Base-by-base conservation (phyloP, 2,113 vertebrate species). In the Odocoileus virginianus region DNA sequence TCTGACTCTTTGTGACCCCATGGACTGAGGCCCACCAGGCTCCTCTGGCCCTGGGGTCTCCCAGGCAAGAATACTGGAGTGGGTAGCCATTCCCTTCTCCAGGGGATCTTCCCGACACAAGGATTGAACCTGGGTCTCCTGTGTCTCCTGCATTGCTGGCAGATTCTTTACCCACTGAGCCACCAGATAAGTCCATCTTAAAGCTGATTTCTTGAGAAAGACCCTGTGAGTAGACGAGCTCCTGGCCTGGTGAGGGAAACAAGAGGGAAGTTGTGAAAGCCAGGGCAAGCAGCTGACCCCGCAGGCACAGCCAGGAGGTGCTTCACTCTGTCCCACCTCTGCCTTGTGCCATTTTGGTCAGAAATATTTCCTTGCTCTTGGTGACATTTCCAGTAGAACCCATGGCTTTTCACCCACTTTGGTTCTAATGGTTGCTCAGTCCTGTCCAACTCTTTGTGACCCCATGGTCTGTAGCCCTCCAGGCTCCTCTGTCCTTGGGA, bases 231-330 rank as follows among this genome's bases (percentile, higher is more conserved):
- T 1, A 81, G 71, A 50, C 0, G 2, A 83, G 28, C 43, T 47
- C 81, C 13, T 25, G 17, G 55, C 9, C 58, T 21, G 9, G 27
- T 4, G 28, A 30, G 47, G 45, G 47, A 19, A 43, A 25, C 3
- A 7, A 23, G 6, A 61, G 13, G 87, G 54, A 52, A 9, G 10
- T 2, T 28, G 19, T 0, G 43, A 50, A 2, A 30, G 4, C 55
- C 11, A 1, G 28, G 1, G 33, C 5, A 3, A 28, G 61, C 16
- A 91, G 5, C 2, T 16, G 27, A 30, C 16, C 28, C 25, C 0
- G 0, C 9, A 54, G 25, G 19, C 0, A 10, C 28, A 43, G 79
- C 6, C 79, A 50, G 61, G 17, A n/a, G 78, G 54, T 4, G 84
- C 82, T 58, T 45, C 16, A 21, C 25, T 52, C 40, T 88, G 47